Conservation (phyloP, 2,113 vertebrate genomes). For the Rhodinocichla rosea region DNA sequence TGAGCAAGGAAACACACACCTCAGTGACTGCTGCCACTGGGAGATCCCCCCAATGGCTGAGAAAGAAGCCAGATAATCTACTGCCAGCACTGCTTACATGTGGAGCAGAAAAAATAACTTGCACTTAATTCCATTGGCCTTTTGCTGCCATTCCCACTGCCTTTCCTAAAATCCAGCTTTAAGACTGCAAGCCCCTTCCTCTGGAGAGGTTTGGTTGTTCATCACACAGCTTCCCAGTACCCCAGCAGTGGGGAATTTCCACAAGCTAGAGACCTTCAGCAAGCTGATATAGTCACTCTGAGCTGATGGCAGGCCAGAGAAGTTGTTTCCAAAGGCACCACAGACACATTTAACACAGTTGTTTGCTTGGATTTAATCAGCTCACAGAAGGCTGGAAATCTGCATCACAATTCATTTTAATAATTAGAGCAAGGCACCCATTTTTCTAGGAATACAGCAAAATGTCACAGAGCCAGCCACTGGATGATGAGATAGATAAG, state of each 20-base stretch:
- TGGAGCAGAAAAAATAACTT: background rate
- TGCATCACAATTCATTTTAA: background rate
- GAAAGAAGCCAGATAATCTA: background rate
- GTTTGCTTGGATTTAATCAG: background rate
- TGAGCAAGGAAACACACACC: background rate
- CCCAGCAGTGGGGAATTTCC: background rate
- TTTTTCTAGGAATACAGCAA: background rate
- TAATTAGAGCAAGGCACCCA: background rate
- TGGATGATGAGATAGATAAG: background rate
- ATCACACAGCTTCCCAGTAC: background rate
- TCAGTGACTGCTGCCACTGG: background rate
- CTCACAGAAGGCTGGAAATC: background rate
- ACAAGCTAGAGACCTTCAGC: background rate
- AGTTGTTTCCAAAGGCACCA: background rate
- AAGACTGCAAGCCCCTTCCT: background rate
- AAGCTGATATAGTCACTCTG: background rate
- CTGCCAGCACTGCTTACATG: background rate
- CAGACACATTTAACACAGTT: background rate
- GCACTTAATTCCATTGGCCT: background rate
- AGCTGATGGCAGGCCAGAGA: background rate
- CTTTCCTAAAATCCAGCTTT: background rate
- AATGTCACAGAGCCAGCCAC: background rate
- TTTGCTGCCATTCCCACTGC: background rate
- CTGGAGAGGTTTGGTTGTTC: background rate
- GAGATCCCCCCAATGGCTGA: fast-evolving